These are phyloP conservation scores for Agelas oroides DNA, from an alignment of 37 sponge, comb jelly and placozoan species.

Conservation along the genomic window DNA sequence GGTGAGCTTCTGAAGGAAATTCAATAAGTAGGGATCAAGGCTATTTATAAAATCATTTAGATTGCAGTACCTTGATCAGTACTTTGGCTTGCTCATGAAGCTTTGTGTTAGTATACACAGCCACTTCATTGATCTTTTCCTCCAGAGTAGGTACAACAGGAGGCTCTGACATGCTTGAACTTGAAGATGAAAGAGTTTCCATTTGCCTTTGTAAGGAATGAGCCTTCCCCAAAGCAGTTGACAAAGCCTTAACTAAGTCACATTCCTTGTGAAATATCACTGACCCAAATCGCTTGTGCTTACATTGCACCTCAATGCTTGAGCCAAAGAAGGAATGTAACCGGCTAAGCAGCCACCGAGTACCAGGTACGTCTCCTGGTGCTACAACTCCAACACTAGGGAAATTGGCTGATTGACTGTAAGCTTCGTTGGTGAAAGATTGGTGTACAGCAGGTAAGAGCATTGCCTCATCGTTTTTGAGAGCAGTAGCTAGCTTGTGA, in stretches of 20 bases:
- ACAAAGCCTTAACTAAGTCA: slow-evolving; percentile 1
- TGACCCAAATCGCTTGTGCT: neutral
- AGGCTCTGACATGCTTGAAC: too few relatives aligned
- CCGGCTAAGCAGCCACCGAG: neutral
- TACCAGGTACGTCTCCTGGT: neutral
- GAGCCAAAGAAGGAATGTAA: neutral
- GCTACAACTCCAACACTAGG: neutral
- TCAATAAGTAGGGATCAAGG: neutral
- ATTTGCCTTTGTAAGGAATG: too few relatives aligned
- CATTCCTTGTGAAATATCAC: neutral
- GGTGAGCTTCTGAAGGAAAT: neutral
- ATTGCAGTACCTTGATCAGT: too few relatives aligned
- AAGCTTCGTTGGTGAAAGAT: neutral
- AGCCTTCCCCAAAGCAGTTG: neutral
- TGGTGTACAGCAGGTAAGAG: neutral
- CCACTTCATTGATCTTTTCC: neutral
- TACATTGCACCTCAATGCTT: neutral
- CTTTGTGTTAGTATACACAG: neutral
- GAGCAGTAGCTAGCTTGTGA: neutral
- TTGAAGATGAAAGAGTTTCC: too few relatives aligned
- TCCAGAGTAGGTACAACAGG: too few relatives aligned
- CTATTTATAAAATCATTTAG: too few relatives aligned
- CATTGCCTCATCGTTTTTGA: neutral
- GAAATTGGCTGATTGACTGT: neutral
- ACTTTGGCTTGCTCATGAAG: neutral